Evolutionary conservation across 2,888 invertebrate genomes (phyloP).

Genomic region (Lapara coniferarum): DNA sequence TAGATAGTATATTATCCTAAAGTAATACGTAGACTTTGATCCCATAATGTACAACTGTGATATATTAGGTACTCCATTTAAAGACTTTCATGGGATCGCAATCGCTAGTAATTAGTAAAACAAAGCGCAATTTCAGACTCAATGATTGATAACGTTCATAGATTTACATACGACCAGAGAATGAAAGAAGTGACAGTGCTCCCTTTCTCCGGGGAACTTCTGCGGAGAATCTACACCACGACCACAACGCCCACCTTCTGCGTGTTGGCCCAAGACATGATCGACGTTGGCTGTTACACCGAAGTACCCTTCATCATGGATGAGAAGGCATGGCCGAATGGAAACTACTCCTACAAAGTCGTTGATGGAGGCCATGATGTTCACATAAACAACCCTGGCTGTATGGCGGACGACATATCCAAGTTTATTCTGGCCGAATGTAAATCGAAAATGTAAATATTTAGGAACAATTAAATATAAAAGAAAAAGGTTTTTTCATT

Average conservation of each 20-base stretch:
- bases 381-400: slow-evolving; percentile 81
- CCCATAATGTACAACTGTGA: no score
- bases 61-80: no score
- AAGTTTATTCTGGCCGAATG: slow-evolving; percentile 52
- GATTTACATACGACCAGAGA: slow-evolving; percentile 66
- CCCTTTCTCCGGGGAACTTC: slow-evolving; percentile 51
- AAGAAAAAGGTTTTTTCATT: no score
- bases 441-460: slow-evolving; percentile 28
- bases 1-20: no score
- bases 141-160: slow-evolving; percentile 34
- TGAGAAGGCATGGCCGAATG: slow-evolving; percentile 55
- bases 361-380: slow-evolving; percentile 85
- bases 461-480: neutral
- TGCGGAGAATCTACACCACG: slow-evolving; percentile 52
- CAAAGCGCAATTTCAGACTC: no score
- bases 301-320: slow-evolving; percentile 54
- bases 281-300: slow-evolving; percentile 45
- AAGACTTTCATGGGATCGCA: no score
- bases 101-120: no score
- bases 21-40: no score
- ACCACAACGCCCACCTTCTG: slow-evolving; percentile 55
- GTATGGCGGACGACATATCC: slow-evolving; percentile 70
- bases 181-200: slow-evolving; percentile 58
- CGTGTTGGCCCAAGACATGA: slow-evolving; percentile 48
- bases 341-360: slow-evolving; percentile 55